A percentile compares a stretch with the other conserved stretches of the same genome.
Evolutionary conservation across 1,140 invertebrate genomes (phyloP).

Genomic region (Lepidurus arcticus): DNA sequence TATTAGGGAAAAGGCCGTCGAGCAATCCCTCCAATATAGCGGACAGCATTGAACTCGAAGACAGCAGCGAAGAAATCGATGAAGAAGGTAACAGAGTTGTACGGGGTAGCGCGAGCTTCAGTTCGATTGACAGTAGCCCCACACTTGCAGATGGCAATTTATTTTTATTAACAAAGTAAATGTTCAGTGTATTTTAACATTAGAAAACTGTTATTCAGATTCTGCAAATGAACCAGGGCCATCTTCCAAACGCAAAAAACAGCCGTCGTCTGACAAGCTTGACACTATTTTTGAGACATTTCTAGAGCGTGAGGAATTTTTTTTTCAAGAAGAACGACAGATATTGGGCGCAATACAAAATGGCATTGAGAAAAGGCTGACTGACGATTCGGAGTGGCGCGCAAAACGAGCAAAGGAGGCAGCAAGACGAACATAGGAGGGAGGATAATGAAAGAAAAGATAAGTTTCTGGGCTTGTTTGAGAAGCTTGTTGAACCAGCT

Average conservation of each 20-base stretch:
- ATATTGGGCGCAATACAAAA: too few species aligned
- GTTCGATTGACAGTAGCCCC: neutral
- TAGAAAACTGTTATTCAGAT: neutral
- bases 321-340: too few species aligned
- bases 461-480: too few species aligned
- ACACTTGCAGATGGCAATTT: neutral
- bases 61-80: neutral
- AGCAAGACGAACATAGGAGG: too few species aligned
- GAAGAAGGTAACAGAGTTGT: neutral
- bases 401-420: too few species aligned
- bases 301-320: too few species aligned
- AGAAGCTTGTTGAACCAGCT: too few species aligned
- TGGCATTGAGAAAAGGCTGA: neutral
- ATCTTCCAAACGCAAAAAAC: too few species aligned
- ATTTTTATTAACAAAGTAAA: neutral
- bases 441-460: too few species aligned
- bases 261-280: too few species aligned
- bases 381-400: too few species aligned
- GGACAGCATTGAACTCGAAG: neutral
- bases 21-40: neutral
- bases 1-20: neutral
- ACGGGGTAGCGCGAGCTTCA: neutral
- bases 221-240: neutral
- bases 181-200: neutral
- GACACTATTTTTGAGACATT: too few species aligned